Evolutionary conservation across 2,888 invertebrate genomes (phyloP).

Genomic region (Napeogenes inachia): DNA sequence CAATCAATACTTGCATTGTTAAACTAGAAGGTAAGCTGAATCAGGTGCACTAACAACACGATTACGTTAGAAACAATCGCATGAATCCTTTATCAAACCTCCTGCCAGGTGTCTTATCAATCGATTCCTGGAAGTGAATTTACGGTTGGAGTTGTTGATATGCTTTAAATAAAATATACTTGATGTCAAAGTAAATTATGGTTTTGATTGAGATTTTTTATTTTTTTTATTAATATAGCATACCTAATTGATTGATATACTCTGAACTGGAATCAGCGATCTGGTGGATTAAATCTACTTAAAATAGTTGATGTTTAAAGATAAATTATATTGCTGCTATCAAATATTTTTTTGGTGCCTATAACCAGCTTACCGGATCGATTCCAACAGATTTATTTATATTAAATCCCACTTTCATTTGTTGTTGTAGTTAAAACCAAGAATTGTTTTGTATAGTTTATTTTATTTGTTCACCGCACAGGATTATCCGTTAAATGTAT

Average conservation of each 20-base stretch:
- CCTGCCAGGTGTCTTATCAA: conserved; percentile 20
- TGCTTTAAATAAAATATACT: no score
- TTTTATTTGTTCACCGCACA: conserved; percentile 21
- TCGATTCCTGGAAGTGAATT: conserved; percentile 21
- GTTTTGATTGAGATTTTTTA: no score
- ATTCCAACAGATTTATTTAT: not conserved
- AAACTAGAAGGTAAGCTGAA: conserved; percentile 2
- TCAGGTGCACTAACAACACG: conserved; percentile 12
- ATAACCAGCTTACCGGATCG: no score
- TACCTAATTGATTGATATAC: no score
- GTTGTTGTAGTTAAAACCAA: conserved; percentile 4
- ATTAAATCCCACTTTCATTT: conserved; percentile 1
- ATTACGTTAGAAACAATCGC: conserved; percentile 11
- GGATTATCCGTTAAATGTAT: conserved; percentile 19
- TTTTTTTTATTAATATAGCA: no score
- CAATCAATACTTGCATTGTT: conserved; percentile 1
- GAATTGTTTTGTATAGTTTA: conserved; percentile 25
- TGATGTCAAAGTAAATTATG: no score
- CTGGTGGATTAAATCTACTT: no score
- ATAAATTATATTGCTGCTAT: no score
- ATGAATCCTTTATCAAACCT: conserved; percentile 24
- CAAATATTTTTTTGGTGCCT: no score
- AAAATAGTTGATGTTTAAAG: no score
- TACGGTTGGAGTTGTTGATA: not conserved
- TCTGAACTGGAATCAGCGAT: no score